Evolutionary conservation across 35 echinoderm and acorn worm species (phyloP).

Genomic region (Stichopus chloronotus): DNA sequence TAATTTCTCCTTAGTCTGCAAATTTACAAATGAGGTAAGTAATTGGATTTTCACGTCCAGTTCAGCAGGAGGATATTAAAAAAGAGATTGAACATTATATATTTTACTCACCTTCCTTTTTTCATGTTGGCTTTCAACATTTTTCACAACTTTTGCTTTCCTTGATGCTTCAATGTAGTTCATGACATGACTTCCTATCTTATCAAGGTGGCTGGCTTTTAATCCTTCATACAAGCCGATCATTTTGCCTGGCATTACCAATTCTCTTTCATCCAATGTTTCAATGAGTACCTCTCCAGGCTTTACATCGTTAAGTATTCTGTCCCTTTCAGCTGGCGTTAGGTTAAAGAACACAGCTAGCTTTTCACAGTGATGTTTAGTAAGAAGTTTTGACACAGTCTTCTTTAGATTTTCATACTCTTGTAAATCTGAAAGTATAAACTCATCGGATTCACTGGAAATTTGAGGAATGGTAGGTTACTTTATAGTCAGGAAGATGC

Average conservation of each 20-base stretch:
- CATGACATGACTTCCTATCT: neutral
- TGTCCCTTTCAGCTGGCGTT: constrained; percentile 1
- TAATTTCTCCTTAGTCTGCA: too few species aligned
- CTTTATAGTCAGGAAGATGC: too few species aligned
- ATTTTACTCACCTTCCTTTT: too few species aligned
- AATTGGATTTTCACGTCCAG: too few species aligned
- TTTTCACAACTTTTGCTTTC: neutral
- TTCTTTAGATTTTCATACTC: neutral
- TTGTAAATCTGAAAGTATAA: neutral
- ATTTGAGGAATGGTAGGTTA: too few species aligned
- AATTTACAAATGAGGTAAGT: too few species aligned
- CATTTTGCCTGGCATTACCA: constrained; percentile 26
- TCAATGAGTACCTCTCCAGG: neutral
- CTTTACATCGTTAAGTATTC: neutral
- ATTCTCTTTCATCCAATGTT: constrained; percentile 43
- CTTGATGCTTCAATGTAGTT: constrained; percentile 1
- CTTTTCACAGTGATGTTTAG: constrained; percentile 7
- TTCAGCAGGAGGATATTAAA: too few species aligned
- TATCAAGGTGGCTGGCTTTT: constrained; percentile 22
- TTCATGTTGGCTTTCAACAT: too few species aligned
- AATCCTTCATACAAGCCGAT: constrained; percentile 25
- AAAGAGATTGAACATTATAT: too few species aligned
- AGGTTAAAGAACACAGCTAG: neutral
- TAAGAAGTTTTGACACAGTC: neutral
- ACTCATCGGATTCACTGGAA: neutral